Base-by-base conservation (phyloP, 2,797 vertebrate species). In the Percopsis omiscomaycus region DNA sequence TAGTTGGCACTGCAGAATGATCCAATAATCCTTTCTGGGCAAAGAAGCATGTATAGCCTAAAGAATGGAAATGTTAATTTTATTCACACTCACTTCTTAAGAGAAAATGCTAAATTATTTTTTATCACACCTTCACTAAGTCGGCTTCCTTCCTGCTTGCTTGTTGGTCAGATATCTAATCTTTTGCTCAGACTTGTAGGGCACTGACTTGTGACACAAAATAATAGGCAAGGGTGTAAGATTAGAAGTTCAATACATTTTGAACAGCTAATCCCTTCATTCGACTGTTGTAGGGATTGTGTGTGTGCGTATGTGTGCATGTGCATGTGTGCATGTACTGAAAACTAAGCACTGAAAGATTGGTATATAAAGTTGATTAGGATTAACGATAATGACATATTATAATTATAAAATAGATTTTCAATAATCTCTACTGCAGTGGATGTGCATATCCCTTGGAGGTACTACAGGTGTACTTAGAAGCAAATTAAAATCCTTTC, bases 251-350 rank as follows among this genome's bases (percentile, higher is more conserved):
- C n/a, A 37, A 55, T 37, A 44, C 15, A 30, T 71, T 68, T 73
- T 59, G 53, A 73, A 54, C 61, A 59, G 55, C 56, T 71, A 75
- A 80, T 78, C 68, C 67, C 4, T 0, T 11, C 71, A 65, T 69
- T 49, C 54, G 55, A 69, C 76, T 56, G 59, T 49, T 55, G 66
- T 50, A 63, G 30, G 16, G 29, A 69, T 66, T 64, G 56, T 53
- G 50, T 69, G 69, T 74, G 66, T 55, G 59, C 53, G 37, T 28
- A 44, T 52, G 50, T 59, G 59, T 55, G 37, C 22, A 44, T 52
- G 50, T 59, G 32, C 62, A 44, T 64, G 60, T 53, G 37, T 42
- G 45, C 45, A 11, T 60, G 69, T 66, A 63, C 66, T 60, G 54
- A 52, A 22, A 50, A 59, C 50, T 46, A 67, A 11, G 52, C 15